Conservation (phyloP, 2,888 invertebrate species). For the Melolontha melolontha region DNA sequence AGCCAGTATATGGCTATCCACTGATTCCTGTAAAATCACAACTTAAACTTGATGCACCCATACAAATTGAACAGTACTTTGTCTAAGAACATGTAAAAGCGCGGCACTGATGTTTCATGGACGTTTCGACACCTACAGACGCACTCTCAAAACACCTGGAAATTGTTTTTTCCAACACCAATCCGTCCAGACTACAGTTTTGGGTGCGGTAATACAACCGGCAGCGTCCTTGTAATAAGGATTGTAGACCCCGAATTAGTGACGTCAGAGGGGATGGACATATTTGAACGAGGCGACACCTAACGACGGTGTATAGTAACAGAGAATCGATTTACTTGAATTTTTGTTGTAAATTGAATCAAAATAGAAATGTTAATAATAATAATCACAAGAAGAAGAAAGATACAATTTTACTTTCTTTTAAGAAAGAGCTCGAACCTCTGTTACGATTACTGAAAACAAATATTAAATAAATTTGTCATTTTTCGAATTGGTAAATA, state of each 20-base stretch:
- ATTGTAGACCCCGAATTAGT: slow-evolving; percentile 58
- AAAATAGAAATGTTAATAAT: neutral
- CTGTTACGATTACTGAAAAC: too few species aligned
- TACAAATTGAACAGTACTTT: slow-evolving; percentile 61
- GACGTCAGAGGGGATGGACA: slow-evolving; percentile 60
- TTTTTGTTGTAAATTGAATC: neutral
- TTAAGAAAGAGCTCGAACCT: too few species aligned
- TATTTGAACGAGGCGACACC: slow-evolving; percentile 50
- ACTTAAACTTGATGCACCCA: slow-evolving; percentile 63
- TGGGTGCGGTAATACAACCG: slow-evolving; percentile 59
- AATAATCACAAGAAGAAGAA: neutral
- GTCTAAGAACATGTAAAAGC: slow-evolving; percentile 60
- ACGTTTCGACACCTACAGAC: slow-evolving; percentile 51
- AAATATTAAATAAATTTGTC: too few species aligned
- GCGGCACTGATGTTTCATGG: slow-evolving; percentile 49
- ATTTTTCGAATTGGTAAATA: too few species aligned
- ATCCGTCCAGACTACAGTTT: slow-evolving; percentile 49
- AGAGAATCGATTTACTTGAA: slow-evolving; percentile 3
- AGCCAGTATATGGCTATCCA: slow-evolving; percentile 59
- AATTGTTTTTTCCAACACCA: slow-evolving; percentile 49
- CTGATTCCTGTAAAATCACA: slow-evolving; percentile 61
- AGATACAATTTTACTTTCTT: too few species aligned
- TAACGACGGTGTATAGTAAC: slow-evolving; percentile 19
- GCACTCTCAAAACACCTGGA: slow-evolving; percentile 54
- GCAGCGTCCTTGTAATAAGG: slow-evolving; percentile 61